A percentile compares a stretch with the other conserved stretches of the same genome.
These are phyloP conservation scores for Scatophagus argus DNA, from an alignment of 2,113 vertebrate genomes.

Conservation along the genomic window DNA sequence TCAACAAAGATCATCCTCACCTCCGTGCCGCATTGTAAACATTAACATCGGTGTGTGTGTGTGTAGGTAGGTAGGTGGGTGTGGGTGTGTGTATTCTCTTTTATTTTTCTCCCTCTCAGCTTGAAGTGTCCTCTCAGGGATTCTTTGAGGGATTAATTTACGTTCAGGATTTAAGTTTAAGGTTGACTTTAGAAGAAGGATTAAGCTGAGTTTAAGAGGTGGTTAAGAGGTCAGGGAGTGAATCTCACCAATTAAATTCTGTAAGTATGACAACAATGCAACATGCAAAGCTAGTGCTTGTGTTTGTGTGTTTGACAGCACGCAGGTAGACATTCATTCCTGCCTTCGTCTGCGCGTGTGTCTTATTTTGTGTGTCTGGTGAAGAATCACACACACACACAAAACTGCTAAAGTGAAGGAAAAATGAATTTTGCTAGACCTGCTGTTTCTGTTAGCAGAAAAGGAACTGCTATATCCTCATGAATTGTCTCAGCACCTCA, in stretches of 20 bases:
- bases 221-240: constrained; percentile 56
- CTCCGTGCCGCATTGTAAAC: constrained; percentile 50
- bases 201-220: constrained; percentile 54
- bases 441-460: constrained; percentile 58
- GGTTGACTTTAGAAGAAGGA: constrained; percentile 60
- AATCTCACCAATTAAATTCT: constrained; percentile 48
- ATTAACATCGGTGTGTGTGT: constrained; percentile 17
- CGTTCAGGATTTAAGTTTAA: constrained; percentile 55
- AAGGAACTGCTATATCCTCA: constrained; percentile 46
- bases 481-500: constrained; percentile 64
- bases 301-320: not conserved
- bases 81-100: constrained; percentile 3
- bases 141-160: constrained; percentile 58
- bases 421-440: constrained; percentile 54
- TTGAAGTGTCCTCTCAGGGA: constrained; percentile 37
- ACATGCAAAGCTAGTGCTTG: not conserved
- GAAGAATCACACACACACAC: constrained; percentile 17
- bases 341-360: not conserved
- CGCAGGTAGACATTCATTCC: not conserved
- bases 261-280: not conserved
- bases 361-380: constrained; percentile 10
- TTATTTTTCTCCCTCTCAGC: constrained; percentile 33
- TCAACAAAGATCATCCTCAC: constrained; percentile 59
- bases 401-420: constrained; percentile 52
- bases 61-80: not conserved